Evolutionary conservation across 2,888 invertebrate genomes (phyloP).

Genomic region (Aquatica leii): DNA sequence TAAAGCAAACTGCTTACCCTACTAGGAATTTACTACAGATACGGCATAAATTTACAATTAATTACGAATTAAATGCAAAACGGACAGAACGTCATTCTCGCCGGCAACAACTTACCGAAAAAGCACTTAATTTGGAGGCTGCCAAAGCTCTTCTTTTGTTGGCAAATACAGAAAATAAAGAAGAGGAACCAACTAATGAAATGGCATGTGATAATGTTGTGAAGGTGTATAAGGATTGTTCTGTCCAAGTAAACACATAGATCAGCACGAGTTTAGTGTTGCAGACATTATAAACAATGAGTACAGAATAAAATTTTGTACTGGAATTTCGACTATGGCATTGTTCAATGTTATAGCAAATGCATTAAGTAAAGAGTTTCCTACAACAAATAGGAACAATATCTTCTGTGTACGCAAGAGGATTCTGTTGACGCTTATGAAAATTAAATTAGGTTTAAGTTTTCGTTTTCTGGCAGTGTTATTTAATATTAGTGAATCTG

Average conservation of each 20-base stretch:
- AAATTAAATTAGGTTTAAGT: slow-evolving; percentile 6
- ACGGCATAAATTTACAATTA: background rate
- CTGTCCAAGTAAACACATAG: background rate
- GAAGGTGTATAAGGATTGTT: background rate
- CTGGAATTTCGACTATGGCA: background rate
- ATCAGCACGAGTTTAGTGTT: too few species aligned
- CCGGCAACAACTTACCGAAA: background rate
- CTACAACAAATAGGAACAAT: background rate
- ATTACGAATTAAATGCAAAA: too few species aligned
- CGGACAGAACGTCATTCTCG: too few species aligned
- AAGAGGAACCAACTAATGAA: too few species aligned
- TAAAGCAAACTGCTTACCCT: background rate
- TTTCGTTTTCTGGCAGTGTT: background rate
- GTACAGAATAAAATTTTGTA: background rate
- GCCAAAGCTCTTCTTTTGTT: too few species aligned
- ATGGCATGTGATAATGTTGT: too few species aligned
- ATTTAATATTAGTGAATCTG: background rate
- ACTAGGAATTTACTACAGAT: too few species aligned
- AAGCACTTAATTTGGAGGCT: background rate
- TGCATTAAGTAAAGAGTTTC: background rate
- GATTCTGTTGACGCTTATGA: slow-evolving; percentile 6
- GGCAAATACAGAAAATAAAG: background rate
- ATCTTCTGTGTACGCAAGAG: slow-evolving; percentile 6
- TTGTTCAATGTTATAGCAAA: background rate
- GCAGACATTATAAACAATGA: too few species aligned